phyloP scores from a whole-genome alignment of 2,113 vertebrate genomes.

The Cyphomyrus discorhynchus region DNA sequence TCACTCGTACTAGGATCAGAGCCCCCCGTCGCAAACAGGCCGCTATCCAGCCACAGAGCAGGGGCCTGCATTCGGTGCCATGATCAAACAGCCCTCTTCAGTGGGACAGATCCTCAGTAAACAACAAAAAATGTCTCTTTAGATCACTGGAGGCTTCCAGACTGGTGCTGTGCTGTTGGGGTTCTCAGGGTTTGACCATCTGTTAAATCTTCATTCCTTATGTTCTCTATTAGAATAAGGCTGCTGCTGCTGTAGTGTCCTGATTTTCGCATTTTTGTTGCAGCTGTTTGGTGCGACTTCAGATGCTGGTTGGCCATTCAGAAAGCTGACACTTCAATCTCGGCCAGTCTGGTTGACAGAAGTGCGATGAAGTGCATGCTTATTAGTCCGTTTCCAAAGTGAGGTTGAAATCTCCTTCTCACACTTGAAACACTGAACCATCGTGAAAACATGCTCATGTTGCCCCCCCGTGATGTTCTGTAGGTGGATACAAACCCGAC shows the following conservation, averaged over 20 bases:
- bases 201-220: background rate
- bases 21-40: background rate
- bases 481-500: background rate
- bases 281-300: background rate
- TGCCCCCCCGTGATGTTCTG: background rate
- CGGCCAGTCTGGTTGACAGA: background rate
- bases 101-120: background rate
- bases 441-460: background rate
- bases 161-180: background rate
- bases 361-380: background rate
- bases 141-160: background rate
- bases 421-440: background rate
- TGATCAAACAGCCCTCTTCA: background rate
- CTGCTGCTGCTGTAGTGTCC: background rate
- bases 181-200: background rate
- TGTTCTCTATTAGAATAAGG: background rate
- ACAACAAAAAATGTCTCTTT: background rate
- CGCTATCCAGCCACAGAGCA: background rate
- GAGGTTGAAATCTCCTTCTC: background rate
- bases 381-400: background rate
- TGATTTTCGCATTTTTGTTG: background rate
- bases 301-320: background rate
- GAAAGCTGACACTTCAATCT: background rate
- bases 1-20: background rate
- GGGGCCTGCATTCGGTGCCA: background rate